A percentile compares a stretch with the other conserved stretches of the same genome.
Evolutionary conservation across 2,888 invertebrate species (phyloP).

Genomic region (Ochropleura leucogaster): DNA sequence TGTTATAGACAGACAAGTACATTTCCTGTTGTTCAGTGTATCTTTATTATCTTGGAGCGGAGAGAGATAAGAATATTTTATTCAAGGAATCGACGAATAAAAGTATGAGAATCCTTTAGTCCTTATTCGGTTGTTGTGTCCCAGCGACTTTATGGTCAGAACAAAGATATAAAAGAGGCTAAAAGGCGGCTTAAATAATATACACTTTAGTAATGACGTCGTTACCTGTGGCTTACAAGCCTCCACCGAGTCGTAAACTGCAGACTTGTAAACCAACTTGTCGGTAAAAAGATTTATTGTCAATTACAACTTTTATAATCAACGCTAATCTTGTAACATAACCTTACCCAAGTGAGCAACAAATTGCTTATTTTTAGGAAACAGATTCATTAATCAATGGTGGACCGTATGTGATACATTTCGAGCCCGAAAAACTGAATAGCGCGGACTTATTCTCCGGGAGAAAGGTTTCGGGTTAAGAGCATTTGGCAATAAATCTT

Average conservation of each 20-base stretch:
- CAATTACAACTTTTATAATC: conserved; percentile 55
- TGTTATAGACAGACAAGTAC: conserved; percentile 38
- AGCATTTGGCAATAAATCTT: conserved; percentile 89
- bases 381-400: conserved; percentile 44
- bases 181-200: conserved; percentile 79
- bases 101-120: conserved; percentile 39
- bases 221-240: conserved; percentile 79
- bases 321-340: conserved; percentile 15
- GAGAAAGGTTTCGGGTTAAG: conserved; percentile 83
- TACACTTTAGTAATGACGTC: conserved; percentile 81
- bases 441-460: conserved; percentile 73
- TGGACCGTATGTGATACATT: conserved; percentile 62
- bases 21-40: conserved; percentile 45
- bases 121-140: conserved; percentile 68
- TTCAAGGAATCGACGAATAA: conserved; percentile 52
- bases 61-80: conserved; percentile 31
- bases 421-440: conserved; percentile 75
- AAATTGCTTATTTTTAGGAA: conserved; percentile 26
- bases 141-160: conserved; percentile 70
- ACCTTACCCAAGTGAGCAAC: conserved; percentile 17
- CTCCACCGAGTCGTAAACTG: conserved; percentile 76
- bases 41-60: conserved; percentile 34
- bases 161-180: conserved; percentile 72
- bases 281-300: conserved; percentile 50
- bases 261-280: conserved; percentile 71